A percentile compares a stretch with the other conserved stretches of the same genome.
Conservation (phyloP, 64 coral and sea anemone species). For the Montipora efflorescens region DNA sequence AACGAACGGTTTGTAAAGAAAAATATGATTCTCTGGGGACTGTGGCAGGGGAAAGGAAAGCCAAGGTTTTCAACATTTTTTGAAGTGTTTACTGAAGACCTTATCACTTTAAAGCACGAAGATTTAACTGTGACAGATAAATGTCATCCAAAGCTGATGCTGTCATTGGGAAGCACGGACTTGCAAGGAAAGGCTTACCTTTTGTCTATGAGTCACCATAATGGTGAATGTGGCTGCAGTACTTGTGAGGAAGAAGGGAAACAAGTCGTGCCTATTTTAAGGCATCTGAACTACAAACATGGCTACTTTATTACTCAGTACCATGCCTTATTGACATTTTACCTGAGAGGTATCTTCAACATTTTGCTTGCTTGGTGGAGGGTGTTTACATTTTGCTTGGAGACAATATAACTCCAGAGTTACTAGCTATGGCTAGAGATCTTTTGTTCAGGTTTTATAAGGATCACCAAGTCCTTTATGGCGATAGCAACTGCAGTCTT, state of each 20-base stretch:
- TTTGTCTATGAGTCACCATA: constrained; percentile 59
- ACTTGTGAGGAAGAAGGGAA: constrained; percentile 63
- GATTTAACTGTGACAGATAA: neutral
- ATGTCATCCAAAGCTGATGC: constrained; percentile 11
- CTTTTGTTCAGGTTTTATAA: constrained; percentile 19
- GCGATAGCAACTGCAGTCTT: constrained; percentile 1
- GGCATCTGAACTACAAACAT: constrained; percentile 60
- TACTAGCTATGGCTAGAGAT: constrained; percentile 14
- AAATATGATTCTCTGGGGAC: constrained; percentile 35
- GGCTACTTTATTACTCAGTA: constrained; percentile 55
- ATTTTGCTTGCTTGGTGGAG: constrained; percentile 51
- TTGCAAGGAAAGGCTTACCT: constrained; percentile 55
- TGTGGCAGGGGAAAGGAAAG: constrained; percentile 54
- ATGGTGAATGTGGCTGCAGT: constrained; percentile 52
- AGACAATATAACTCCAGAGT: constrained; percentile 7
- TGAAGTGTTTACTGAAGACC: constrained; percentile 26
- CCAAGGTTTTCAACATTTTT: constrained; percentile 46
- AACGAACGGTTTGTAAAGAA: constrained; percentile 20
- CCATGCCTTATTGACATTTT: constrained; percentile 48
- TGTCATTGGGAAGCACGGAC: constrained; percentile 18
- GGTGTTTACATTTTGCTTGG: constrained; percentile 48
- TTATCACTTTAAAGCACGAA: constrained; percentile 4
- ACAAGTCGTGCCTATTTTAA: constrained; percentile 34
- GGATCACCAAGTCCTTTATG: constrained; percentile 49
- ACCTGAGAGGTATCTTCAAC: constrained; percentile 24